phyloP scores from a whole-genome alignment of 2,888 invertebrate species.

The Clepsis dumicolana region DNA sequence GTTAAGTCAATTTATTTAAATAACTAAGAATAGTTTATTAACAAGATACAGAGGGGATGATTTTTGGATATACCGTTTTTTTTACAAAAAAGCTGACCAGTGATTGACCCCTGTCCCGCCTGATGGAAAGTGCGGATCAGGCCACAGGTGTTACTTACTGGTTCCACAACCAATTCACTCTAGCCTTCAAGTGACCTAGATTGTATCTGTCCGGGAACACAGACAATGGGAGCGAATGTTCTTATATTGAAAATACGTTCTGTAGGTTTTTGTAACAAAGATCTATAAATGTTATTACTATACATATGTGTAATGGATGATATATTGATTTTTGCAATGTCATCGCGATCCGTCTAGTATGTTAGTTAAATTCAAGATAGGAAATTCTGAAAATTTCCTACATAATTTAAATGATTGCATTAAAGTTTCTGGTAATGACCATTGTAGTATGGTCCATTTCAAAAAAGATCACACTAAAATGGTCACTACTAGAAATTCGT shows the following conservation, averaged over 20 bases:
- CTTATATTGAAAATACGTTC: neutral
- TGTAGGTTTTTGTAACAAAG: too few relatives aligned
- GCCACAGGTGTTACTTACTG: too few relatives aligned
- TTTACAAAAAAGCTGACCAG: too few relatives aligned
- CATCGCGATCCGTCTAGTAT: constrained; percentile 7
- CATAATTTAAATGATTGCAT: neutral
- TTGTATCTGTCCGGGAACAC: too few relatives aligned
- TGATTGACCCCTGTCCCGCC: too few relatives aligned
- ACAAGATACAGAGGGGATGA: too few relatives aligned
- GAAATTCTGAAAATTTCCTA: neutral
- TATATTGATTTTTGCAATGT: constrained; percentile 26
- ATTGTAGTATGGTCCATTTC: neutral
- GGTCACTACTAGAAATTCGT: neutral
- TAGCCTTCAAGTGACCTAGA: too few relatives aligned
- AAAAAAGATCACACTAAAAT: neutral
- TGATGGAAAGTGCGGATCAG: too few relatives aligned
- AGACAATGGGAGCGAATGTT: too few relatives aligned
- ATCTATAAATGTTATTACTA: too few relatives aligned
- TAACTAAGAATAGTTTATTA: neutral
- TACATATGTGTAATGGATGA: neutral
- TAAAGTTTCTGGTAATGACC: neutral
- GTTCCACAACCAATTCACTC: too few relatives aligned
- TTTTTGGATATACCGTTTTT: too few relatives aligned
- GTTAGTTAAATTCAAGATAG: neutral
- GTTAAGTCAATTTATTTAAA: neutral